Evolutionary conservation across 2,797 vertebrate species (phyloP), one percentile per base, ranked within the genome.

Genomic region (Pantherophis alleghaniensis): DNA sequence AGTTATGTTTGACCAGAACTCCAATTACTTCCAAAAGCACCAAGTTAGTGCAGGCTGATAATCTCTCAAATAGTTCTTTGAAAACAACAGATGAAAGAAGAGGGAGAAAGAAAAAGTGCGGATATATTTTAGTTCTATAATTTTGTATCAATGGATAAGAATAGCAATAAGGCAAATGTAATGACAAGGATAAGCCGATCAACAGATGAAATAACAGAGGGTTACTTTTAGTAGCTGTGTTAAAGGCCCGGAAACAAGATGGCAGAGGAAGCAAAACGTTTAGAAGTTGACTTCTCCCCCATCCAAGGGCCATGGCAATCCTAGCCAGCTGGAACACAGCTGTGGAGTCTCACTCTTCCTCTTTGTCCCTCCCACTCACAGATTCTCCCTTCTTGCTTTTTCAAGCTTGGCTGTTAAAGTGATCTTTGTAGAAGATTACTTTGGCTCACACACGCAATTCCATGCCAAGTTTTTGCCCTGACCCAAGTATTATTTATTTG

Each of bases 401-500:
- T 83, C 51, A 91, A 42, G 87, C 51, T 63, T 89, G 90, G 69
- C 69, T 91, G 87, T 89, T 91, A 66, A 83, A 91, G 74, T 26
- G 69, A 89, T 91, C 26, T 59, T 89, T 91, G 90, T 87, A 93
- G 90, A 90, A 91, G 91, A 91, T 57, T 14, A 89, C 69, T 53
- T 93, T 89, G 93, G 90, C 87, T 93, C 90, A 57, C 87, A 37
- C 1, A 57, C 4, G 32, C n/a, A 61, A 37, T 55, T 91, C 87
- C 59, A 42, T 91, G 93, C 90, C 93, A 91, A 88, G 87, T 89
- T 89, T 93, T 83, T 93, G 90, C 93, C 90, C 90, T 91, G 87
- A 91, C 93, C 93, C 69, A 93, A 91, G 86, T 91, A 93, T 93
- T 91, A 93, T 89, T 93, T 74, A 91, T 91, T 66, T 91, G 90